Base-by-base conservation (phyloP, 2,888 invertebrate genomes). In the Drosophila rellima region DNA sequence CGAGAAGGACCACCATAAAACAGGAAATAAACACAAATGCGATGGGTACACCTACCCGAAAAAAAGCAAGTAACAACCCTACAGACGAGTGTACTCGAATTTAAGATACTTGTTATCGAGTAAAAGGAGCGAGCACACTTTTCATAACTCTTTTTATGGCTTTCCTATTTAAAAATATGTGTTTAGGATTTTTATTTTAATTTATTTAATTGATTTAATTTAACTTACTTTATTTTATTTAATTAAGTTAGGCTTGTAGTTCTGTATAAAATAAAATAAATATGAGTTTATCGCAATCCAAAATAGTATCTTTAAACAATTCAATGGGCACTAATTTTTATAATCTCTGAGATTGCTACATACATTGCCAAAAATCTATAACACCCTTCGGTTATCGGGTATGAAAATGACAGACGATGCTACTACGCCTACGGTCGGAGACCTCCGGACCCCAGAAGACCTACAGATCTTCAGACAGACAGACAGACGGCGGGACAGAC, bases 21-120 rank as follows among this genome's bases (percentile, higher is more conserved):
- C 90, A 90, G 90, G 90, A 85, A 88, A 88, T 85, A 84, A 77
- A 61, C 63, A 74, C 70, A 69, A 78, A 80, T 72, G 61, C 69
- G 50, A 63, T 63, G 68, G 42, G 23, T 62, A 74, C 63, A 70
- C 68, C 78, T 70, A 89, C 80, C 80, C 80, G 29, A 71, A 66
- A 65, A n/a, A 59, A 75, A 40, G 48, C 13, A 23, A 39, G 37
- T 57, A 42, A 45, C 0, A 17, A 77, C 50, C 51, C 11, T 15
- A 2, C 11, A 17, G 17, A 2, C 13, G 29, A 48, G 47, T 31
- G 31, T 17, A 31, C 31, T 31, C 17, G 47, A 48, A 31, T 48
- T 13, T 3, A 1, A 13, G 31, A 7, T 48, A 13, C 47, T 3
- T 3, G n/a, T n/a, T n/a, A n/a, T n/a, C n/a, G n/a, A n/a, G n/a